A percentile compares a stretch with the other conserved stretches of the same genome.
phyloP scores from a whole-genome alignment of 2,888 invertebrate genomes.

The Beris chalybata region DNA sequence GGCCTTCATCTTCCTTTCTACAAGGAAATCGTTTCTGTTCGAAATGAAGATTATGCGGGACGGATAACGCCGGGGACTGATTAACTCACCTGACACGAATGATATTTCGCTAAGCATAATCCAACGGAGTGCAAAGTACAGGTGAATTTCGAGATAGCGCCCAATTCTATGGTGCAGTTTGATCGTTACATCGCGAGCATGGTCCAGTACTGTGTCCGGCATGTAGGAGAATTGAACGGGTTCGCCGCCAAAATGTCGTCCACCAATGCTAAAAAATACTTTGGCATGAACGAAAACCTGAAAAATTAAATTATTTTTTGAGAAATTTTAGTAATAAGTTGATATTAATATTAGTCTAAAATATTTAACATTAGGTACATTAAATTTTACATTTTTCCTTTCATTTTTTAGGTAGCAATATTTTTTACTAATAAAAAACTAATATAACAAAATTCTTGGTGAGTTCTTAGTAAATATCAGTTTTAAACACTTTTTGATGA shows the following conservation, averaged over 20 bases:
- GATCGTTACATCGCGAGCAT: conserved; percentile 79
- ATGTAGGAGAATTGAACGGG: conserved; percentile 76
- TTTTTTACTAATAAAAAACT: too few species aligned
- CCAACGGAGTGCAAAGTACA: conserved; percentile 81
- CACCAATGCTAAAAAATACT: conserved; percentile 75
- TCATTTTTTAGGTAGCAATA: too few species aligned
- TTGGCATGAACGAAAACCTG: conserved; percentile 79
- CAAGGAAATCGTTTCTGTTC: too few species aligned
- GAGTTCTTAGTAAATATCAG: too few species aligned
- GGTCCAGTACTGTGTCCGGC: conserved; percentile 74
- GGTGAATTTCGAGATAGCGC: conserved; percentile 71
- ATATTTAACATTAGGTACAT: too few species aligned
- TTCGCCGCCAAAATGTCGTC: conserved; percentile 69
- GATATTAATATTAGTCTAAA: too few species aligned
- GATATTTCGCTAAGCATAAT: conserved; percentile 84
- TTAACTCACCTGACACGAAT: conserved; percentile 72
- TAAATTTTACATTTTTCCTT: too few species aligned
- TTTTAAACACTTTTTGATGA: too few species aligned
- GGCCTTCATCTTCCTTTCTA: too few species aligned
- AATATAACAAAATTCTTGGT: too few species aligned
- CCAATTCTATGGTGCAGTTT: conserved; percentile 77
- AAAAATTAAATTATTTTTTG: not conserved
- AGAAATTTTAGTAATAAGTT: too few species aligned
- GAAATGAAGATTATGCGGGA: too few species aligned
- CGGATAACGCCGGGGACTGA: conserved; percentile 17